Evolutionary conservation across 2,113 vertebrate species (phyloP).

Genomic region (Megaleporinus macrocephalus): DNA sequence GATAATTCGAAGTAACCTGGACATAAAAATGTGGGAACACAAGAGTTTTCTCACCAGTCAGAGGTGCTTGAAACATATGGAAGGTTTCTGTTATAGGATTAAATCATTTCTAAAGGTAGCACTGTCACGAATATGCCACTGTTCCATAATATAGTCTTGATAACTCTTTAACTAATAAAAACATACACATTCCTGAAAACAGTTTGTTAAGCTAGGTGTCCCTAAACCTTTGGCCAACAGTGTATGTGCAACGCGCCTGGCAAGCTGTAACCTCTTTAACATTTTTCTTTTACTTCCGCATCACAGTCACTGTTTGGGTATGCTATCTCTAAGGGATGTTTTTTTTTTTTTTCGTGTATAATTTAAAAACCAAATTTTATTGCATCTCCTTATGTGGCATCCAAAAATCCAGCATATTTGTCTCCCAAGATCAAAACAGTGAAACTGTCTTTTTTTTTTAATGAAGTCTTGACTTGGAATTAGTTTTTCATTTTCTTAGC

Average conservation of each 20-base stretch:
- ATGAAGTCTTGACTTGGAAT: conserved; percentile 39
- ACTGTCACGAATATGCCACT: too few relatives aligned
- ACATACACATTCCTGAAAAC: too few relatives aligned
- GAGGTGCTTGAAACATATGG: too few relatives aligned
- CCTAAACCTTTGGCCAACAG: background rate
- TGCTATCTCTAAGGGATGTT: background rate
- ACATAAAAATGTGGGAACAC: background rate
- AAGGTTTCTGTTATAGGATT: too few relatives aligned
- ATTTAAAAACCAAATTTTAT: conserved; percentile 24
- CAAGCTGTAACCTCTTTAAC: background rate
- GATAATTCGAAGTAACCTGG: background rate
- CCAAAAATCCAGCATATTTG: conserved; percentile 27
- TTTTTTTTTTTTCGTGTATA: conserved; percentile 5
- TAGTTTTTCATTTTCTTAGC: conserved; percentile 43
- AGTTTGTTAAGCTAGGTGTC: background rate
- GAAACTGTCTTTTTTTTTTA: conserved; percentile 36
- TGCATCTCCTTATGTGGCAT: conserved; percentile 11
- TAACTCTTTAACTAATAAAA: too few relatives aligned
- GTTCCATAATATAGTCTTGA: too few relatives aligned
- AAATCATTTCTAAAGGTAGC: too few relatives aligned
- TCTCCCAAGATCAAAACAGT: conserved; percentile 42
- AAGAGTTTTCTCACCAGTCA: background rate
- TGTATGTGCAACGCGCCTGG: background rate
- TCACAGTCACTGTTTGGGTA: background rate
- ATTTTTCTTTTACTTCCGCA: background rate